Percentiles rank a stretch among this genome's conserved stretches.
Conservation (phyloP, 2,113 vertebrate species). For the Planiliza haematocheilus region DNA sequence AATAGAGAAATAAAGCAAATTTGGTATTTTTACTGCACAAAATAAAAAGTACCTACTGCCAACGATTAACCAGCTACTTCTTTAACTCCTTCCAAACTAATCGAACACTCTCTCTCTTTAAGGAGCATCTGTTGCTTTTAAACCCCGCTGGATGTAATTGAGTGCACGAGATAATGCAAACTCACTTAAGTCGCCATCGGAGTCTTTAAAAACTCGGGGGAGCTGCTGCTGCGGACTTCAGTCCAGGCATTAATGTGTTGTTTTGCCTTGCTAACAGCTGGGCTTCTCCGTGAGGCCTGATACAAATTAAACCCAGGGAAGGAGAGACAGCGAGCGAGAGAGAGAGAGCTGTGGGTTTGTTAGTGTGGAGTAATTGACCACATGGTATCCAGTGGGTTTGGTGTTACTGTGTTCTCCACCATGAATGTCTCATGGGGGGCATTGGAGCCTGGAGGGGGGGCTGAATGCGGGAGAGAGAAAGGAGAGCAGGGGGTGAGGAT, state of each 20-base stretch:
- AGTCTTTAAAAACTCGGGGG: constrained; percentile 35
- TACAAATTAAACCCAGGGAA: constrained; percentile 85
- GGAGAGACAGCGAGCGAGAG: constrained; percentile 70
- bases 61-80: neutral
- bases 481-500: constrained; percentile 66
- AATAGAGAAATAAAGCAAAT: neutral
- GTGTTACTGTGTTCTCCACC: constrained; percentile 83
- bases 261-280: constrained; percentile 81
- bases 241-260: constrained; percentile 64
- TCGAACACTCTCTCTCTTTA: constrained; percentile 3
- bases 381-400: constrained; percentile 85
- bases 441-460: constrained; percentile 49
- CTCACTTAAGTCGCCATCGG: constrained; percentile 20
- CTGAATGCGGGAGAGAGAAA: constrained; percentile 34
- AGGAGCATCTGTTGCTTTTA: constrained; percentile 28
- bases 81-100: neutral
- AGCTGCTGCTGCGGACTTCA: constrained; percentile 37
- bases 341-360: constrained; percentile 82
- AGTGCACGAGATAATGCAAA: constrained; percentile 46
- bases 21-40: no score
- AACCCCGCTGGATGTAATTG: constrained; percentile 32
- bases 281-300: constrained; percentile 79
- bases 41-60: no score
- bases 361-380: constrained; percentile 88
- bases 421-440: constrained; percentile 72